Conservation (phyloP, 1,140 invertebrate genomes). For the Apis laboriosa region DNA sequence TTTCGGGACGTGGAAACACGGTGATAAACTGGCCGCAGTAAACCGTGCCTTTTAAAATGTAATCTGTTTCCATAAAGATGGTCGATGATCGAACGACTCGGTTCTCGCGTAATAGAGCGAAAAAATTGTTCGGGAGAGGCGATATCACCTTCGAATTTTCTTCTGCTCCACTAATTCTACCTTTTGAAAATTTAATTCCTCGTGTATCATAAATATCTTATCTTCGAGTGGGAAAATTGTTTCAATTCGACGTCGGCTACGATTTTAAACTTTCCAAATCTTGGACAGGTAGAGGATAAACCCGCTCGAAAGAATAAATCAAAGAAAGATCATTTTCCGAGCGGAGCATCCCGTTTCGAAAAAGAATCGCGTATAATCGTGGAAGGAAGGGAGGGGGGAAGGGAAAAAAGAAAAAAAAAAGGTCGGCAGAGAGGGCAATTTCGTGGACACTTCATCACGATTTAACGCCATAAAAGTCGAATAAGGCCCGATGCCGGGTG, state of each 20-base stretch:
- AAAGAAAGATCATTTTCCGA: background rate
- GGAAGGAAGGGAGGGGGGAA: background rate
- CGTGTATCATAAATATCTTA: no score
- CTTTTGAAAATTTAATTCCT: no score
- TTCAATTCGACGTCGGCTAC: no score
- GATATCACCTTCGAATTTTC: no score
- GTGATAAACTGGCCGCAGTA: slow-evolving; percentile 29
- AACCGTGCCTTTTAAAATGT: slow-evolving; percentile 12
- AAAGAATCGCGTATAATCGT: slow-evolving; percentile 4
- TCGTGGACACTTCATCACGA: slow-evolving; percentile 64
- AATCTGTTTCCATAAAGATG: slow-evolving; percentile 7
- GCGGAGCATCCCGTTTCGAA: background rate
- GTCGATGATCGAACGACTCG: background rate
- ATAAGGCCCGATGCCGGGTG: slow-evolving; percentile 64
- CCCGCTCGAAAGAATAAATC: background rate
- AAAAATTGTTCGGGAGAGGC: no score
- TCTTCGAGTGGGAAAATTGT: no score
- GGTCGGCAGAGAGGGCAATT: slow-evolving; percentile 42
- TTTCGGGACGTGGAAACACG: slow-evolving; percentile 8
- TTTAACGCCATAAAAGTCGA: slow-evolving; percentile 71
- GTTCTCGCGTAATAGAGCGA: background rate
- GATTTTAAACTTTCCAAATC: no score
- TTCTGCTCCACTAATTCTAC: no score
- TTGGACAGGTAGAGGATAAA: background rate
- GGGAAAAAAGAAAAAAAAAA: slow-evolving; percentile 2